Evolutionary conservation across 2,797 vertebrate species (phyloP).

Genomic region (Otolemur crassicaudatus): DNA sequence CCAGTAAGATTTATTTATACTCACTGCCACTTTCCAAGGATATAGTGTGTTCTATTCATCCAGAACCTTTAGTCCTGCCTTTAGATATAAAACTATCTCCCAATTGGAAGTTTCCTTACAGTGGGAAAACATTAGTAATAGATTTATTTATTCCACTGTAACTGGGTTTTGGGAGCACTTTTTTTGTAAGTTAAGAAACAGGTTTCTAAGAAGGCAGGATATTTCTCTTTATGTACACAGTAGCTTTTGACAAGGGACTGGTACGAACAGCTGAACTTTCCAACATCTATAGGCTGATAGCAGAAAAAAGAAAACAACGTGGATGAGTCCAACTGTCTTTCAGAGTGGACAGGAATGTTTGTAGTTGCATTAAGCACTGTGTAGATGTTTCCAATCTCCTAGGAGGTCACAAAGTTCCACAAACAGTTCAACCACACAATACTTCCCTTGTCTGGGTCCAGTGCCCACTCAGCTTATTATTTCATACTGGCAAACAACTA

Average conservation of each 20-base stretch:
- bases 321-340: background rate
- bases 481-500: slow-evolving; percentile 46
- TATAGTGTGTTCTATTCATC: background rate
- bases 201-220: background rate
- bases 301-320: background rate
- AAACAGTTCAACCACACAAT: slow-evolving; percentile 46
- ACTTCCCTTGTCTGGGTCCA: slow-evolving; percentile 13
- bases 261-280: background rate
- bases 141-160: background rate
- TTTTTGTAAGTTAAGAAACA: slow-evolving; percentile 16
- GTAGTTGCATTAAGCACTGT: background rate
- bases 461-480: slow-evolving; percentile 40
- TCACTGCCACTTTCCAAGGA: background rate
- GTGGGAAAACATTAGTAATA: background rate
- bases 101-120: background rate
- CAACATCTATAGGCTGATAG: background rate
- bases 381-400: slow-evolving; percentile 35
- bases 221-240: background rate
- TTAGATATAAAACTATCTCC: background rate
- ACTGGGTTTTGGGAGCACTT: background rate
- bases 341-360: background rate
- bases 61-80: background rate
- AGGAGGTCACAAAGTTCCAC: slow-evolving; percentile 31
- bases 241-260: background rate
- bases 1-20: background rate